Evolutionary conservation across 2,888 invertebrate genomes (phyloP).

Genomic region (Branchipolynoe longqiensis): DNA sequence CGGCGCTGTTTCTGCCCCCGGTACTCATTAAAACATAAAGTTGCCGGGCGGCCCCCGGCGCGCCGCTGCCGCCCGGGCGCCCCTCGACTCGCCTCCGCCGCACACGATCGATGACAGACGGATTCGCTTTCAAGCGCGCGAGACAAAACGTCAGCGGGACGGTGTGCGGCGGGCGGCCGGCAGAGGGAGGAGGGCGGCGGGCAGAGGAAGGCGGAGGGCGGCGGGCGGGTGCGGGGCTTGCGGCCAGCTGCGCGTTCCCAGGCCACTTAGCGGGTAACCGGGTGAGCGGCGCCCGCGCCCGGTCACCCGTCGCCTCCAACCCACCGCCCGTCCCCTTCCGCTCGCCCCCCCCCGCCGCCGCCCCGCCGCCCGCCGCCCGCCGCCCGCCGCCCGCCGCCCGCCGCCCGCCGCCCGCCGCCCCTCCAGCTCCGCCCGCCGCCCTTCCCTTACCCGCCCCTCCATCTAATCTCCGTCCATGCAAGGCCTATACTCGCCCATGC

Average conservation of each 20-base stretch:
- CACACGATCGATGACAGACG: constrained; percentile 43
- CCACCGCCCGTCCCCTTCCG: not conserved
- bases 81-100: not conserved
- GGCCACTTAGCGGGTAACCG: constrained; percentile 41
- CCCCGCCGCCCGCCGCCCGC: not conserved
- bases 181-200: too few relatives aligned
- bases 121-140: constrained; percentile 48
- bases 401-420: not conserved
- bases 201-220: not conserved
- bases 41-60: not conserved
- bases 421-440: not conserved
- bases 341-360: not conserved
- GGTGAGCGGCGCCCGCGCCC: constrained; percentile 25
- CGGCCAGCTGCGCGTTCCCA: constrained; percentile 36
- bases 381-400: not conserved
- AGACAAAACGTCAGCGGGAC: constrained; percentile 54
- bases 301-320: not conserved
- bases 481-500: not conserved
- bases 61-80: not conserved
- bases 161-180: not conserved
- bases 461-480: too few relatives aligned
- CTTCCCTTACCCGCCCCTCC: not conserved
- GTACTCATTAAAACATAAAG: constrained; percentile 54
- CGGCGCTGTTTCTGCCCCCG: constrained; percentile 41
- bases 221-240: constrained; percentile 5